These are phyloP conservation scores for Corythornis leucogaster DNA, from an alignment of 2,797 vertebrate species.

Conservation along the genomic window DNA sequence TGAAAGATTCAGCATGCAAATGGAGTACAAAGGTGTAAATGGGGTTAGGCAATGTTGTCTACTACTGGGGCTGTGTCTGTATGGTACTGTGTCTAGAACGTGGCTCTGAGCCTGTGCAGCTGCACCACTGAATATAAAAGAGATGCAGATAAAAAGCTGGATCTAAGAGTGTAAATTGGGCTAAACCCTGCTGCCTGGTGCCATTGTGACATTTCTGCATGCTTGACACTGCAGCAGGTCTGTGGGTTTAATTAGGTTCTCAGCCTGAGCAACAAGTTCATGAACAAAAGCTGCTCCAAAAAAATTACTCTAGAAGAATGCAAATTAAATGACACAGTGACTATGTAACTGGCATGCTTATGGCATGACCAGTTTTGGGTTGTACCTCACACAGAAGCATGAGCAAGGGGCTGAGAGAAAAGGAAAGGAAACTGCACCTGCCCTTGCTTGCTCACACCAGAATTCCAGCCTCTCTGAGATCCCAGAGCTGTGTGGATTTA, in stretches of 20 bases:
- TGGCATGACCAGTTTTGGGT: background rate
- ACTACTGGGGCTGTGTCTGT: background rate
- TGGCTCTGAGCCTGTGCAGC: background rate
- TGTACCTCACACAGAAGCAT: background rate
- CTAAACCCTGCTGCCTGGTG: background rate
- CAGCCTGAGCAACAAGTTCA: background rate
- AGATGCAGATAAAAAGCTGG: constrained; percentile 4
- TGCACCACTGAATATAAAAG: background rate
- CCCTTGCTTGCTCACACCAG: background rate
- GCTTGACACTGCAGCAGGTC: background rate
- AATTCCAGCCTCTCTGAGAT: background rate
- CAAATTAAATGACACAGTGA: background rate
- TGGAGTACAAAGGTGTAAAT: background rate
- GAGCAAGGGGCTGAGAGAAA: background rate
- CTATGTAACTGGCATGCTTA: background rate
- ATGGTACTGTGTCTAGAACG: background rate
- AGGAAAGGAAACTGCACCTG: background rate
- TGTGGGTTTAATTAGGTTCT: constrained; percentile 1
- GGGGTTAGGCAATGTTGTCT: background rate
- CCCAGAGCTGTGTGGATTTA: background rate
- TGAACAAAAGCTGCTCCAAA: constrained; percentile 3
- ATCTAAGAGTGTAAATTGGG: background rate
- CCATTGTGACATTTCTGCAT: background rate
- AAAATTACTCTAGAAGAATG: background rate
- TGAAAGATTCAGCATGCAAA: background rate